These are phyloP conservation scores for Carduelis carduelis DNA, from an alignment of 2,797 vertebrate species.

Conservation along the genomic window DNA sequence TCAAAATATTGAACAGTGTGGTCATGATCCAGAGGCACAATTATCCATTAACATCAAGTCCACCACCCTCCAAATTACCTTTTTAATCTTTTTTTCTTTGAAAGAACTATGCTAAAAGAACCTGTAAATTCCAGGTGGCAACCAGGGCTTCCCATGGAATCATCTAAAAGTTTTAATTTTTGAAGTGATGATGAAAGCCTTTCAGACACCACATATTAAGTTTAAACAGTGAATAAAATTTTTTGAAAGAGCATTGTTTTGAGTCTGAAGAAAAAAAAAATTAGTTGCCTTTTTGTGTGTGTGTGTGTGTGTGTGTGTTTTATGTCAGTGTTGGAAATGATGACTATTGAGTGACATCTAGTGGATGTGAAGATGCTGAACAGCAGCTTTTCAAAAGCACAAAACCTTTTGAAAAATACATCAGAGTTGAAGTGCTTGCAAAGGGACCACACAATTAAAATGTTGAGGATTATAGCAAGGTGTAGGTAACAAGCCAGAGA, in stretches of 20 bases:
- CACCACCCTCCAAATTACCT: background rate
- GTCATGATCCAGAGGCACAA: background rate
- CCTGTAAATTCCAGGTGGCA: background rate
- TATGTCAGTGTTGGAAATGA: background rate
- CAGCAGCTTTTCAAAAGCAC: background rate
- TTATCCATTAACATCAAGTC: background rate
- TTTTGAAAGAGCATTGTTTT: background rate
- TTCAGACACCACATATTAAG: background rate
- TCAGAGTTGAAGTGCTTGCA: background rate
- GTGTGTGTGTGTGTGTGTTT: background rate
- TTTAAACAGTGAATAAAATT: background rate
- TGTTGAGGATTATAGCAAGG: background rate
- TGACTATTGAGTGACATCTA: conserved; percentile 73
- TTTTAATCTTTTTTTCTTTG: background rate
- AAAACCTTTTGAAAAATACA: background rate
- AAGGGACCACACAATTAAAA: background rate
- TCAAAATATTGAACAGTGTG: background rate
- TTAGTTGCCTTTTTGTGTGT: background rate
- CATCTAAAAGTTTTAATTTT: background rate
- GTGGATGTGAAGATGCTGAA: conserved; percentile 38
- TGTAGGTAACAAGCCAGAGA: background rate
- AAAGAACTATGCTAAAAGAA: background rate
- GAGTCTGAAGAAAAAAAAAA: background rate
- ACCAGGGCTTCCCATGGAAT: background rate
- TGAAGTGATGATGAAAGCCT: background rate